These are phyloP conservation scores for Apomyelois bistriatella DNA, from an alignment of 2,888 invertebrate species.

Conservation along the genomic window DNA sequence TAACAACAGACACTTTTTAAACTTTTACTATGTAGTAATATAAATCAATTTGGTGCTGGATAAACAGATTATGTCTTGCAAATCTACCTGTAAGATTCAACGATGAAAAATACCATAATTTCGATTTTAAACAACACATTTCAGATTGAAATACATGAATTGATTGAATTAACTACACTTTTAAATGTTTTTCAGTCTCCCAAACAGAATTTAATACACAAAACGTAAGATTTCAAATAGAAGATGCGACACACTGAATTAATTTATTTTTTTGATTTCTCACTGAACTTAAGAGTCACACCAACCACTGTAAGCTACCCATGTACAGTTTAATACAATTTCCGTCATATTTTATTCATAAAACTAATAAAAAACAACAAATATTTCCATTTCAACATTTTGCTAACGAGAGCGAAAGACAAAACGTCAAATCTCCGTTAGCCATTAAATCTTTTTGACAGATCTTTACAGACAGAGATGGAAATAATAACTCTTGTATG, in stretches of 20 bases:
- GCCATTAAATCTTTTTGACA: slow-evolving; percentile 60
- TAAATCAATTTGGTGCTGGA: no score
- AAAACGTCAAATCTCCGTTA: slow-evolving; percentile 61
- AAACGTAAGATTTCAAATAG: not conserved
- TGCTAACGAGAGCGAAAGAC: slow-evolving; percentile 53
- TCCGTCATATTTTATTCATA: slow-evolving; percentile 53
- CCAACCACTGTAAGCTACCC: slow-evolving; percentile 18
- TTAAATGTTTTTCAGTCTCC: slow-evolving; percentile 1
- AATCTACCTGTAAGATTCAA: not conserved
- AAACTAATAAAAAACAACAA: slow-evolving; percentile 37
- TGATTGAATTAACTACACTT: not conserved
- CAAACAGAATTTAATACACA: slow-evolving; percentile 2
- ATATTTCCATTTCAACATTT: slow-evolving; percentile 44
- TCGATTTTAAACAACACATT: not conserved
- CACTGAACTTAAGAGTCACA: slow-evolving; percentile 19
- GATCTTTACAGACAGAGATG: slow-evolving; percentile 42
- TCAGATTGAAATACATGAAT: not conserved
- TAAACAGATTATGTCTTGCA: no score
- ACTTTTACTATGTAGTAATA: no score
- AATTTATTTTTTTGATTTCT: slow-evolving; percentile 10
- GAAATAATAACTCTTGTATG: slow-evolving; percentile 16
- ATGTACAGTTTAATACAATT: slow-evolving; percentile 20
- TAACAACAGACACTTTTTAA: no score
- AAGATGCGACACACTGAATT: not conserved
- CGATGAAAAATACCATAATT: not conserved